These are phyloP conservation scores for Zaprionus bogoriensis DNA, from an alignment of 2,888 invertebrate species.

Conservation along the genomic window DNA sequence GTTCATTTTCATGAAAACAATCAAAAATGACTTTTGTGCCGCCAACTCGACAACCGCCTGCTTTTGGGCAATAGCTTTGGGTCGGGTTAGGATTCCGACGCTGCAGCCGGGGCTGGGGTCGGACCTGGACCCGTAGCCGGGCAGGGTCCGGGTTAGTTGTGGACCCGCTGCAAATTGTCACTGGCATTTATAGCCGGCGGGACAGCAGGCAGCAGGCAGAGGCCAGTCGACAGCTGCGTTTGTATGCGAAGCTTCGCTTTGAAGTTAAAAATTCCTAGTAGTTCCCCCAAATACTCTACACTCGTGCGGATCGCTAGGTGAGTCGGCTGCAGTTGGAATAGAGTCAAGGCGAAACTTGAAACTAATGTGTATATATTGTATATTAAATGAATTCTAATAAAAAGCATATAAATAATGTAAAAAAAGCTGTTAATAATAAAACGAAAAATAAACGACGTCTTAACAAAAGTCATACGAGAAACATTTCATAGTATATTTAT, in stretches of 20 bases:
- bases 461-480: too few relatives aligned
- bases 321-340: not conserved
- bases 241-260: constrained; percentile 29
- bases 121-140: not conserved
- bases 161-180: constrained; percentile 66
- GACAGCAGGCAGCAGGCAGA: constrained; percentile 20
- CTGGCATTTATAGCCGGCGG: constrained; percentile 67
- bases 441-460: too few relatives aligned
- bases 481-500: too few relatives aligned
- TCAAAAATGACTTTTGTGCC: constrained; percentile 77
- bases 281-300: constrained; percentile 9
- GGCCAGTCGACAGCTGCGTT: constrained; percentile 37
- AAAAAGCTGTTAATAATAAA: too few relatives aligned
- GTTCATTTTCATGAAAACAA: constrained; percentile 79
- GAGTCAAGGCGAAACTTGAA: too few relatives aligned
- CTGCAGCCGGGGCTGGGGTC: not conserved
- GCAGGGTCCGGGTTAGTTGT: constrained; percentile 22
- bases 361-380: too few relatives aligned
- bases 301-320: not conserved
- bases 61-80: not conserved
- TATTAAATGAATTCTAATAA: too few relatives aligned
- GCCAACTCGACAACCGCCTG: constrained; percentile 14
- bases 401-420: too few relatives aligned
- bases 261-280: constrained; percentile 24
- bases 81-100: not conserved